Base-by-base conservation (phyloP, 2,113 vertebrate genomes). In the Dinomys branickii region DNA sequence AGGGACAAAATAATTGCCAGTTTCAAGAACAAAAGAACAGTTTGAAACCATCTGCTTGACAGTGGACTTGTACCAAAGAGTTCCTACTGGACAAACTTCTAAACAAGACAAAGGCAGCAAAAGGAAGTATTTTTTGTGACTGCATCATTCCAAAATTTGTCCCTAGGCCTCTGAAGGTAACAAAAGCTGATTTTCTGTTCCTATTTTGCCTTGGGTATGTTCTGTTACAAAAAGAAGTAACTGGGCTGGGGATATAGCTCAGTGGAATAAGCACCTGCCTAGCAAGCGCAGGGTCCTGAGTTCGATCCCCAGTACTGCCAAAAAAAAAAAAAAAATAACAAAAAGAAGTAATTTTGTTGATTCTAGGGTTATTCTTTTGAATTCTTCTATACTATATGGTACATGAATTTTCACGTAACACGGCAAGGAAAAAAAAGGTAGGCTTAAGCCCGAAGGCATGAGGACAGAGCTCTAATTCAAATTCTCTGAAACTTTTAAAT, bases 11-110 rank as follows among this genome's bases (percentile, higher is more conserved):
- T 93, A 94, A 94, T 95, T 96, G 95, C 41, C 56, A 28, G 81
- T 94, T 96, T 94, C 54, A 85, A 95, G 96, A 97, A 97, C 77
- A 83, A 97, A 96, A 90, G 89, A 96, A 82, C 71, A 35, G 77
- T 95, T 94, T 78, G 59, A 95, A 97, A 44, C 41, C 81, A 95
- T 89, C 75, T 94, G 75, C 85, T 61, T 94, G 91, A 88, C 44
- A 93, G 84, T 90, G 50, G 33, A 85, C 84, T 95, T 92, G 5
- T 83, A 88, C 47, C n/a, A 47, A 85, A 96, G 73, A 94, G 65
- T 92, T 90, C 82, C 56, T 88, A 83, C 95, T 77, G 78, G 85
- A 97, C 52, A 90, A 26, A 94, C 89, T 96, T 96, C 41, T 75
- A 91, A 91, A 86, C 6, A 26, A 95, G 86, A 96, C 71, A 96